A percentile compares a stretch with the other conserved stretches of the same genome.
phyloP scores from a whole-genome alignment of 2,113 vertebrate genomes.

The Raja brachyura region DNA sequence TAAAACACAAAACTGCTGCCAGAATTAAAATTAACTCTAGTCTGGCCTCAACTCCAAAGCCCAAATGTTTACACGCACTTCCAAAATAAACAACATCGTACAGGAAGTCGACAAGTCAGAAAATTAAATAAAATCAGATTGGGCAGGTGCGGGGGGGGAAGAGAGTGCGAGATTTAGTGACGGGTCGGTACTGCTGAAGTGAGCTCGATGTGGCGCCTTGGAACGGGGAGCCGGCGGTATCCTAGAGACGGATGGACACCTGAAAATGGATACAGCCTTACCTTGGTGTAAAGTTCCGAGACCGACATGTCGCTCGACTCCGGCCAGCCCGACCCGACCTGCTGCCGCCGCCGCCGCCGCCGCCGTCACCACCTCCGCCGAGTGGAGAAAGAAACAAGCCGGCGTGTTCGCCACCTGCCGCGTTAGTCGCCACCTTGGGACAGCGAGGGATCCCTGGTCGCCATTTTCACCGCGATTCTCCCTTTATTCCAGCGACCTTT shows the following conservation, averaged over 20 bases:
- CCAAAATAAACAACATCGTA: neutral
- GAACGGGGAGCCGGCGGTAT: neutral
- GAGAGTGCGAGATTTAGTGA: too few relatives aligned
- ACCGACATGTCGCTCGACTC: neutral
- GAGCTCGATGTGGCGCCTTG: too few relatives aligned
- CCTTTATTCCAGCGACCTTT: neutral
- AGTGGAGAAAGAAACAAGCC: neutral
- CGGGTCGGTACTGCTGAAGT: too few relatives aligned
- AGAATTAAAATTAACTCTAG: neutral
- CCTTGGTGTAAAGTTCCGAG: constrained; percentile 35
- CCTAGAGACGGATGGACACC: neutral
- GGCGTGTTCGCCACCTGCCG: neutral
- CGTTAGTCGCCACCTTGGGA: too few relatives aligned
- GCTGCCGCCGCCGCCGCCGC: neutral
- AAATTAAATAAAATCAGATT: too few relatives aligned
- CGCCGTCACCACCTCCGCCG: neutral
- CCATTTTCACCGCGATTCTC: neutral
- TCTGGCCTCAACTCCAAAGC: neutral
- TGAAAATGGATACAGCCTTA: constrained; percentile 15
- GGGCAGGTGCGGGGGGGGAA: too few relatives aligned
- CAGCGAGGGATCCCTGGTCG: neutral
- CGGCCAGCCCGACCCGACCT: too few relatives aligned
- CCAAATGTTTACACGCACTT: neutral
- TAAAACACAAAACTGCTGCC: neutral
- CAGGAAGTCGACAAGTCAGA: neutral